phyloP scores from a whole-genome alignment of 2,888 invertebrate genomes.

The Coelinius sp. region DNA sequence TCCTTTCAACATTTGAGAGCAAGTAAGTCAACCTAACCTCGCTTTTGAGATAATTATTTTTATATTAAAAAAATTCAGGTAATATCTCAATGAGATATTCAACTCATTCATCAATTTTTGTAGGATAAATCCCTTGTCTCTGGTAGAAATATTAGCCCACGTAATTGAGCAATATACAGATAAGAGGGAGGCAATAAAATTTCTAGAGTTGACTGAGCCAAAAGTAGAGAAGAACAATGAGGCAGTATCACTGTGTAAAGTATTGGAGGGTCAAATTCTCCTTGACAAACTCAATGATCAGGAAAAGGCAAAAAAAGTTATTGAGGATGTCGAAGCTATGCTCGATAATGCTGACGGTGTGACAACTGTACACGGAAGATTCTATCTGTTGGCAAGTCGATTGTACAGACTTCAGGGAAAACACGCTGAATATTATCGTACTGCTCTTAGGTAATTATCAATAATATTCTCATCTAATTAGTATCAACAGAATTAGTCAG shows the following conservation, averaged over 20 bases:
- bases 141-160: conserved; percentile 88
- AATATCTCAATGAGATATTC: too few relatives aligned
- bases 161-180: conserved; percentile 84
- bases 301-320: conserved; percentile 85
- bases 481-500: neutral
- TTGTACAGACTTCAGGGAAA: conserved; percentile 90
- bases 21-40: conserved; percentile 78
- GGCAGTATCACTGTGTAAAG: conserved; percentile 90
- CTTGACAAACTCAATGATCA: conserved; percentile 84
- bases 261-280: conserved; percentile 86
- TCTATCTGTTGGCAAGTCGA: conserved; percentile 93
- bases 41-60: conserved; percentile 10
- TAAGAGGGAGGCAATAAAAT: conserved; percentile 87
- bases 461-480: neutral
- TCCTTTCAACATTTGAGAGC: conserved; percentile 93
- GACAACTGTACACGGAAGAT: conserved; percentile 93
- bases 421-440: conserved; percentile 95
- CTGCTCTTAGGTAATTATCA: conserved; percentile 82
- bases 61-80: too few relatives aligned
- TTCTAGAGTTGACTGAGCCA: conserved; percentile 89
- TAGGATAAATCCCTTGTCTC: conserved; percentile 93
- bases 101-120: neutral
- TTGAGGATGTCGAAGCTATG: conserved; percentile 87
- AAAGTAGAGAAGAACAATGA: conserved; percentile 90
- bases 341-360: conserved; percentile 93